These are phyloP conservation scores for Dryocosmus kuriphilus DNA, from an alignment of 2,888 invertebrate species.

Conservation along the genomic window DNA sequence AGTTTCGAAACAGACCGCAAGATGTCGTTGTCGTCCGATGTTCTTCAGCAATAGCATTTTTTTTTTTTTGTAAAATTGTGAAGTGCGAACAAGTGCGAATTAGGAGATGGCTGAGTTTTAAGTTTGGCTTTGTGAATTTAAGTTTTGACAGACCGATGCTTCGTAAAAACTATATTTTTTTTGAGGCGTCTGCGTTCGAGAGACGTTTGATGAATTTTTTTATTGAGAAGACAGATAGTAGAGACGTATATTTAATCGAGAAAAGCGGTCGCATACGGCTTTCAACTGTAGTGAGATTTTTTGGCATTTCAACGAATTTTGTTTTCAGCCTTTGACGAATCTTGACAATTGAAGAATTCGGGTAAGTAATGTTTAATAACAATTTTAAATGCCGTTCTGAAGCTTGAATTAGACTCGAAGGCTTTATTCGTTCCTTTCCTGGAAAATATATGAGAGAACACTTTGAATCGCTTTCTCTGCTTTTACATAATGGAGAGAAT, in stretches of 20 bases:
- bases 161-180: slow-evolving; percentile 23
- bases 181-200: neutral
- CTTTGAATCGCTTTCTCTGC: slow-evolving; percentile 24
- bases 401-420: neutral
- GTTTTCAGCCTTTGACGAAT: slow-evolving; percentile 19
- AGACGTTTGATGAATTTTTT: slow-evolving; percentile 31
- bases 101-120: slow-evolving; percentile 32
- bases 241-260: slow-evolving; percentile 10
- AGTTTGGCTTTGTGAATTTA: slow-evolving; percentile 17
- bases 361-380: slow-evolving; percentile 16
- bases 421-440: neutral
- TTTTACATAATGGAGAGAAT: slow-evolving; percentile 34
- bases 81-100: slow-evolving; percentile 36
- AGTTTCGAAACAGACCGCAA: neutral
- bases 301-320: slow-evolving; percentile 28
- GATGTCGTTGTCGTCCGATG: neutral
- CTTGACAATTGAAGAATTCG: slow-evolving; percentile 20
- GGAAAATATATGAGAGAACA: neutral
- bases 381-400: neutral
- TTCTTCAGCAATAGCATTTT: slow-evolving; percentile 26
- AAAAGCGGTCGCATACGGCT: slow-evolving; percentile 29
- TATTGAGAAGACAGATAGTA: neutral
- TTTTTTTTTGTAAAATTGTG: slow-evolving; percentile 25
- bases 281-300: slow-evolving; percentile 10
- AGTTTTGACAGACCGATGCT: slow-evolving; percentile 29